Evolutionary conservation across 2,797 vertebrate species (phyloP).

Genomic region (Echeneis naucrates): DNA sequence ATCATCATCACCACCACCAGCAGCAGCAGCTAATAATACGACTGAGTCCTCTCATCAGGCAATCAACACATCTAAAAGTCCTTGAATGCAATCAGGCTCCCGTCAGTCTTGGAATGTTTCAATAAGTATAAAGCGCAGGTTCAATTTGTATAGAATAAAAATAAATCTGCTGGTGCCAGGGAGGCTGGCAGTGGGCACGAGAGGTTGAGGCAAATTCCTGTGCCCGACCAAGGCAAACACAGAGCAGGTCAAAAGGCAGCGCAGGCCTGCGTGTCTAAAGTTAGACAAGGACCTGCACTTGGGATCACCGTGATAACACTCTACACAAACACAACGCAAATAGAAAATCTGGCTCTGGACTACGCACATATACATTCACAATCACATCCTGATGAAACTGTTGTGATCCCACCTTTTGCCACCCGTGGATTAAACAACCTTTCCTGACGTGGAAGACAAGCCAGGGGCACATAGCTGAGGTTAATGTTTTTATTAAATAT

Average conservation of each 20-base stretch:
- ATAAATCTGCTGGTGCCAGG: slow-evolving; percentile 82
- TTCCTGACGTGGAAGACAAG: slow-evolving; percentile 32
- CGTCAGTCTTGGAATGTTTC: slow-evolving; percentile 79
- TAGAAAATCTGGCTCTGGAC: slow-evolving; percentile 51
- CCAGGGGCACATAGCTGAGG: slow-evolving; percentile 54
- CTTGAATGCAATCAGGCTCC: slow-evolving; percentile 70
- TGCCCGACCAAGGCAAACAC: slow-evolving; percentile 83
- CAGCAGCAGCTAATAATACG: not conserved
- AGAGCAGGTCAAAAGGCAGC: slow-evolving; percentile 82
- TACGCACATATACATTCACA: slow-evolving; percentile 39
- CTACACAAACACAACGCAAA: slow-evolving; percentile 59
- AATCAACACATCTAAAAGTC: slow-evolving; percentile 38
- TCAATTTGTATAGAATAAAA: slow-evolving; percentile 82
- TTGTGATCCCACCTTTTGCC: slow-evolving; percentile 41
- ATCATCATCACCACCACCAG: slow-evolving; percentile 17
- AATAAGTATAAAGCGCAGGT: slow-evolving; percentile 79
- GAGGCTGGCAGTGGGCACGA: slow-evolving; percentile 81
- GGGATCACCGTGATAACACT: slow-evolving; percentile 78
- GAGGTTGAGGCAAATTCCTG: slow-evolving; percentile 76
- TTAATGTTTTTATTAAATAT: slow-evolving; percentile 86
- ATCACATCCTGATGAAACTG: slow-evolving; percentile 40
- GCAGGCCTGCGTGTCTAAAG: slow-evolving; percentile 75
- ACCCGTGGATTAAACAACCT: slow-evolving; percentile 26
- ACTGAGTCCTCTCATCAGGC: slow-evolving; percentile 4
- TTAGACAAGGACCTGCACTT: slow-evolving; percentile 78